These are phyloP conservation scores for Anastatus disparis DNA, from an alignment of 1,140 invertebrate genomes.

Conservation along the genomic window DNA sequence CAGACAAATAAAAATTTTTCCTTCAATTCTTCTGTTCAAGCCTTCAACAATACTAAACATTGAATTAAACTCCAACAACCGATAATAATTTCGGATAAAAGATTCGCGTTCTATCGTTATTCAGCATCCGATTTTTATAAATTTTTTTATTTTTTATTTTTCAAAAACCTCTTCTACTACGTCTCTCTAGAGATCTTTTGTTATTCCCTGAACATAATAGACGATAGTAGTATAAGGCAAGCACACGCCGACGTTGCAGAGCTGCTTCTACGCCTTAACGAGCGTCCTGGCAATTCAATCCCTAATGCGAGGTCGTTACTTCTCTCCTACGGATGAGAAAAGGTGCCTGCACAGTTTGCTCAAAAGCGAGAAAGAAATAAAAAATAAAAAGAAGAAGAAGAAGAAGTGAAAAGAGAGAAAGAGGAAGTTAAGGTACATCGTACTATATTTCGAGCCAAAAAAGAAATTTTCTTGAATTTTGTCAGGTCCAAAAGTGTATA, in stretches of 20 bases:
- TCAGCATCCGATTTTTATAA: conserved; percentile 35
- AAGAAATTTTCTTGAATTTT: too few species aligned
- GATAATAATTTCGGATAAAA: conserved; percentile 17
- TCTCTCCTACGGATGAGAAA: conserved; percentile 26
- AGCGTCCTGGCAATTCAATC: conserved; percentile 51
- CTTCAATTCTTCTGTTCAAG: neutral
- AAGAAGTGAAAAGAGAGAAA: neutral
- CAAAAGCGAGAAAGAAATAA: conserved; percentile 2
- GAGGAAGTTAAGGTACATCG: neutral
- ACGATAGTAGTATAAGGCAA: too few species aligned
- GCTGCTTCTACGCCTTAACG: conserved; percentile 43
- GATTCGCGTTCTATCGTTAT: neutral
- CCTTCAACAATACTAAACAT: neutral
- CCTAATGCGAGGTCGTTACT: conserved; percentile 52
- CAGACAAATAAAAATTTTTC: neutral
- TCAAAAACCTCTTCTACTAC: conserved; percentile 33
- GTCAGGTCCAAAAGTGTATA: too few species aligned
- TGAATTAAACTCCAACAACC: conserved; percentile 9
- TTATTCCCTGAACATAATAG: conserved; percentile 27
- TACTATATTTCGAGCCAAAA: neutral
- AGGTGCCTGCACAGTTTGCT: conserved; percentile 11
- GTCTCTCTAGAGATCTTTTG: neutral
- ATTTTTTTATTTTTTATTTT: too few species aligned
- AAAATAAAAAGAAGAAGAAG: neutral
- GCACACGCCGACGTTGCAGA: neutral